Percentiles rank a stretch among this genome's conserved stretches.
These are phyloP conservation scores for Sarcophaga caerulescens DNA, from an alignment of 2,888 invertebrate species.

Conservation along the genomic window DNA sequence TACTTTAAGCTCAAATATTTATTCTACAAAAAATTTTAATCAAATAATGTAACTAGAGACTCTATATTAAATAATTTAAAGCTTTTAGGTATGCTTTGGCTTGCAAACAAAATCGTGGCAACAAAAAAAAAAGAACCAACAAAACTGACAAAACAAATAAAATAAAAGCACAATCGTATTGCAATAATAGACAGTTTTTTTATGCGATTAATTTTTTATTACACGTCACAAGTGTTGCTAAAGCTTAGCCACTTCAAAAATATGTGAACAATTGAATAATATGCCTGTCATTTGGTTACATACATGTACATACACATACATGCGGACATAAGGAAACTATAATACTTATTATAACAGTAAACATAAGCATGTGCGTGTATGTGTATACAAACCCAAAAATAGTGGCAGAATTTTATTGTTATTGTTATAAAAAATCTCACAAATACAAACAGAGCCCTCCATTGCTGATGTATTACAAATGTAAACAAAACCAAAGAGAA, in stretches of 20 bases:
- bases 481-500: conserved; percentile 67
- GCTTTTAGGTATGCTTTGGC: background rate
- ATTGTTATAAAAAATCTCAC: conserved; percentile 45
- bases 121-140: background rate
- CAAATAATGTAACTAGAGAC: too few species aligned
- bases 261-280: conserved; percentile 78
- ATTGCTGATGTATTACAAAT: conserved; percentile 54
- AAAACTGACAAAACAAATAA: background rate
- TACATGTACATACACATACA: background rate
- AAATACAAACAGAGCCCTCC: conserved; percentile 18
- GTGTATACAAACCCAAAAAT: background rate
- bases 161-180: background rate
- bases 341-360: background rate
- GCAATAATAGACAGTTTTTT: conserved; percentile 12
- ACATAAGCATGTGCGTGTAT: background rate
- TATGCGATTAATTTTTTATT: conserved; percentile 70
- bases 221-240: conserved; percentile 66
- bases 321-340: background rate
- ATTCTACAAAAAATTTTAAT: too few species aligned
- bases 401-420: conserved; percentile 24
- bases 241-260: conserved; percentile 74
- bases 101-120: too few species aligned
- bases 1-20: too few species aligned
- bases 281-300: conserved; percentile 76
- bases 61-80: background rate